Evolutionary conservation across 2,797 vertebrate genomes (phyloP).

Genomic region (Cuculus canorus): DNA sequence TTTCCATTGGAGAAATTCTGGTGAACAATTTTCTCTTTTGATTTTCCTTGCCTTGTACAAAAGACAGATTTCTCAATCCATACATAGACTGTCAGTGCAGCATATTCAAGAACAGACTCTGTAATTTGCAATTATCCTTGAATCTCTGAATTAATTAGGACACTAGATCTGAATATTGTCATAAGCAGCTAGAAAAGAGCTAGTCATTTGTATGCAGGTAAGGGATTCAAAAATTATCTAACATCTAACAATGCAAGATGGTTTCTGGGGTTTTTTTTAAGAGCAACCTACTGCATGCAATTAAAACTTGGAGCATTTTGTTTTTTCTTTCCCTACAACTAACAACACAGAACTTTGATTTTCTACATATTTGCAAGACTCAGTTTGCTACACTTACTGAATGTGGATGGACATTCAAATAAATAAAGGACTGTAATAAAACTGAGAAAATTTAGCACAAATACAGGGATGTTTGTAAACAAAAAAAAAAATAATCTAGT

Average conservation of each 20-base stretch:
- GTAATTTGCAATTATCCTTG: background rate
- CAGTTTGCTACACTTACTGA: background rate
- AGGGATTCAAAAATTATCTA: background rate
- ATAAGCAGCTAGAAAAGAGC: background rate
- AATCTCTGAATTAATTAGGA: conserved; percentile 23
- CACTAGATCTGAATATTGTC: background rate
- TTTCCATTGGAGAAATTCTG: background rate
- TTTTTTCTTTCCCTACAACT: background rate
- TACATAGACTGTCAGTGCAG: background rate
- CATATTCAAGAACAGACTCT: background rate
- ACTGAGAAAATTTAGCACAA: background rate
- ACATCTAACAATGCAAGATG: background rate
- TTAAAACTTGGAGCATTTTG: background rate
- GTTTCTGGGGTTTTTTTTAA: background rate
- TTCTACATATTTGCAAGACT: background rate
- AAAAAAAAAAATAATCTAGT: background rate
- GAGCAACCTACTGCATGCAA: background rate
- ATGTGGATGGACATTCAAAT: background rate
- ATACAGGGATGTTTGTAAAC: background rate
- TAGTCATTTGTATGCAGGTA: background rate
- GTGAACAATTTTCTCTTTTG: background rate
- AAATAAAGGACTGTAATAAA: background rate
- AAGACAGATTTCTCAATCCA: background rate
- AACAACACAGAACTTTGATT: background rate
- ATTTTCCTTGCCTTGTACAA: background rate